phyloP scores from a whole-genome alignment of 2,888 invertebrate species.

The Caenorhabditis auriculariae region DNA sequence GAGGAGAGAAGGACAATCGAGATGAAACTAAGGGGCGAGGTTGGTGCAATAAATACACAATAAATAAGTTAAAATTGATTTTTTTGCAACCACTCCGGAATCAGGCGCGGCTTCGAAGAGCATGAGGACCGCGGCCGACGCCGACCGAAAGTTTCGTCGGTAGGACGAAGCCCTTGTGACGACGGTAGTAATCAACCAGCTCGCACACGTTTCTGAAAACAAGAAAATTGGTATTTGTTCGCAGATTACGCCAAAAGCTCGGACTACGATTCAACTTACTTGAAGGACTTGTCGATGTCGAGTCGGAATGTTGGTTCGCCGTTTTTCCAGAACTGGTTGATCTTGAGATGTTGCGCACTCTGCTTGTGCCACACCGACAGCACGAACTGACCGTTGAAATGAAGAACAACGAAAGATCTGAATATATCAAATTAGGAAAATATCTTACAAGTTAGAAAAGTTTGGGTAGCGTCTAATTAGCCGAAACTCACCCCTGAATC shows the following conservation, averaged over 20 bases:
- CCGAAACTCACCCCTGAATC: conserved; percentile 22
- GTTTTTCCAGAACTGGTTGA: conserved; percentile 9
- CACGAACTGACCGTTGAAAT: conserved; percentile 8
- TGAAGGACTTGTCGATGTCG: conserved; percentile 21
- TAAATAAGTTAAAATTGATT: no score
- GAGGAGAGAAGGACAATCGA: no score
- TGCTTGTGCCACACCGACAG: conserved; percentile 9
- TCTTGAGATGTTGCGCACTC: conserved; percentile 17
- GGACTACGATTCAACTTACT: conserved; percentile 18
- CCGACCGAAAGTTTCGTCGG: conserved; percentile 25
- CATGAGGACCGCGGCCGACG: conserved; percentile 19
- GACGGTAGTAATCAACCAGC: conserved; percentile 37
- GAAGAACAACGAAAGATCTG: no score
- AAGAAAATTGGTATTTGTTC: neutral
- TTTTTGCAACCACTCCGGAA: neutral
- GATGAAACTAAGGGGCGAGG: no score
- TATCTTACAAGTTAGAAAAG: no score
- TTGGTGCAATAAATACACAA: no score
- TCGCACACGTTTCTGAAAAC: conserved; percentile 35
- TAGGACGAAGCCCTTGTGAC: conserved; percentile 35
- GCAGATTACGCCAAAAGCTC: neutral
- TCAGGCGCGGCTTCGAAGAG: neutral
- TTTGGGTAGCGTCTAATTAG: no score
- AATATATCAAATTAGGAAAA: no score
- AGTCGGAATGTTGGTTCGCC: conserved; percentile 14